Base-by-base conservation (phyloP, 1,140 invertebrate genomes). In the Asbolus verrucosus region DNA sequence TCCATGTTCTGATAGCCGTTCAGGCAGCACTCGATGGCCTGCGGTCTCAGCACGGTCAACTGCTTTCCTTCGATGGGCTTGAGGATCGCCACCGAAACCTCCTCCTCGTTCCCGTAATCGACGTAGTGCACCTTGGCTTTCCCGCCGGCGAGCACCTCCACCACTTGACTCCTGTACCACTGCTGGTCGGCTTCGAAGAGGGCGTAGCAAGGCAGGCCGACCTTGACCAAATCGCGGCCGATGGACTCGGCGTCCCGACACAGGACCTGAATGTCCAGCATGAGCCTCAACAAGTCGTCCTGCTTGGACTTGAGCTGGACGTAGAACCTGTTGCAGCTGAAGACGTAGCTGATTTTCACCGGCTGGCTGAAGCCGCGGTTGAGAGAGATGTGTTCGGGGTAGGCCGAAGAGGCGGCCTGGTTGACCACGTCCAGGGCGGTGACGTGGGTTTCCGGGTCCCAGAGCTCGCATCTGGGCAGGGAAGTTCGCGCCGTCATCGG, bases 101-200 rank as follows among this genome's bases (percentile, higher is more conserved):
- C 84, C 76, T 92, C 90, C 76, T 91, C 89, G 77, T 93, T 93
- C 0, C 92, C 93, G 84, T 91, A 93, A 81, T 95, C 93, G 0
- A 94, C 88, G 81, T 92, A 92, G 4, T 84, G 81, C 0, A 92
- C 87, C 31, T 82, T 82, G 1, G 87, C 78, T 43, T 81, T 80
- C n/a, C 75, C 66, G 1, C 84, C 81, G 8, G 81, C 82, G 36
- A 77, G 78, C 1, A 84, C 75, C 1, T 80, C 78, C 11, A 86
- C 75, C 4, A 92, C 85, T 73, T 87, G 84, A 4, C 89, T 90
- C 50, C 90, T 82, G 77, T 92, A 94, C 90, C 92, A 94, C 54
- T 85, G 83, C 16, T 82, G 80, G 81, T 94, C 92, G 70, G 84
- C 85, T 71, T 87, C 86, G 71, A 88, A 94, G 30, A 89, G 82